These are phyloP conservation scores for Phorcus lineatus DNA, from an alignment of 2,888 invertebrate genomes.

Conservation along the genomic window DNA sequence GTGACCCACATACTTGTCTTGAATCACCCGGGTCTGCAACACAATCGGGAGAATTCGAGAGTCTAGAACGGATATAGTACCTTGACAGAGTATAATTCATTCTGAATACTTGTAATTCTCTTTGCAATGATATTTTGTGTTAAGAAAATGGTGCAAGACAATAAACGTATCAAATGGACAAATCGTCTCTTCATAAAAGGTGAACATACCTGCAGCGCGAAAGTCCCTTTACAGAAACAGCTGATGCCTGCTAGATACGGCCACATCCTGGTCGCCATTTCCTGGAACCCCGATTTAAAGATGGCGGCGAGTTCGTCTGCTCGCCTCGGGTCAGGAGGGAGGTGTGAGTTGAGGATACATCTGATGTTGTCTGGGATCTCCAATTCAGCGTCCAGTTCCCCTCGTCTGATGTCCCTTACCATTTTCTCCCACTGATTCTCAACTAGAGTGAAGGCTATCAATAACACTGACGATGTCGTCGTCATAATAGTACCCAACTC, in stretches of 20 bases:
- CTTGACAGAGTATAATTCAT: too few species aligned
- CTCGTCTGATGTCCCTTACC: slow-evolving; percentile 39
- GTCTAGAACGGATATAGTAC: too few species aligned
- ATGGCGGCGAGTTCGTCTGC: slow-evolving; percentile 35
- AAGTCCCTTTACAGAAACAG: slow-evolving; percentile 41
- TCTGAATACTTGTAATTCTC: too few species aligned
- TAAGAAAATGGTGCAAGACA: too few species aligned
- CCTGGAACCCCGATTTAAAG: slow-evolving; percentile 37
- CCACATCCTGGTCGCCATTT: slow-evolving; percentile 43
- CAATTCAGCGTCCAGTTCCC: slow-evolving; percentile 28
- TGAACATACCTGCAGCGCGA: slow-evolving; percentile 38
- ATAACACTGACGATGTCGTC: slow-evolving; percentile 32
- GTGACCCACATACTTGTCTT: background rate
- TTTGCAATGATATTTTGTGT: too few species aligned
- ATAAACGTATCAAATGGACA: too few species aligned
- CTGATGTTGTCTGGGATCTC: slow-evolving; percentile 28
- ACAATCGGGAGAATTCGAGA: too few species aligned
- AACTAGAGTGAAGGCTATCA: slow-evolving; percentile 36
- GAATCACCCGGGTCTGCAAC: background rate
- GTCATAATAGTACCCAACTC: slow-evolving; percentile 44
- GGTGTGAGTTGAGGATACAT: background rate
- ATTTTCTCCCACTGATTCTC: slow-evolving; percentile 41
- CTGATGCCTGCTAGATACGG: slow-evolving; percentile 36
- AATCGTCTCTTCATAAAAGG: too few species aligned
- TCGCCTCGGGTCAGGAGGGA: slow-evolving; percentile 28